Percentiles rank a stretch among this genome's conserved stretches.
phyloP scores from a whole-genome alignment of 2,797 vertebrate genomes.

The Euthynnus affinis region DNA sequence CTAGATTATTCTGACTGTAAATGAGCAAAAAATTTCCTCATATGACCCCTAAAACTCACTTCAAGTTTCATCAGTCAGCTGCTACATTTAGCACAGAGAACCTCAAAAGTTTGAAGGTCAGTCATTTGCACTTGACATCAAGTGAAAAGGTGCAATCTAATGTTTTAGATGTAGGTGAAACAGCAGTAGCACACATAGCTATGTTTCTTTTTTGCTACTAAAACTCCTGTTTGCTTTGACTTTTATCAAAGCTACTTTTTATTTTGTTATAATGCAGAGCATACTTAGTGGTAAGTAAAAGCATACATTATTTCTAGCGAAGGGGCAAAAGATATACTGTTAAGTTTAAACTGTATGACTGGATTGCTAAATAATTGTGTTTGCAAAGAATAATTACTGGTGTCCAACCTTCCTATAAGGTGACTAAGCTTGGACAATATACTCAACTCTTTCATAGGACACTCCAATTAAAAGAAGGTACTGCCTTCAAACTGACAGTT shows the following conservation, averaged over 20 bases:
- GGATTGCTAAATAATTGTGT: background rate
- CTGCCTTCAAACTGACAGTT: constrained; percentile 19
- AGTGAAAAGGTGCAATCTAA: background rate
- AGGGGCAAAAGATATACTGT: background rate
- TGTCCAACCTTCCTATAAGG: background rate
- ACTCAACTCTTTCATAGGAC: constrained; percentile 3
- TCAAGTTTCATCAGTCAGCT: background rate
- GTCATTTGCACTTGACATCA: background rate
- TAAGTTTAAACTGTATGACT: background rate
- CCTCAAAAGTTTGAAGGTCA: background rate
- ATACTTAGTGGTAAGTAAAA: background rate
- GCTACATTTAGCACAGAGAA: background rate
- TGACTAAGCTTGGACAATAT: constrained; percentile 6
- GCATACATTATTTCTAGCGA: background rate
- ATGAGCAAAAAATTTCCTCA: background rate
- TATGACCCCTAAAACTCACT: background rate
- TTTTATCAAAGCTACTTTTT: too few relatives aligned
- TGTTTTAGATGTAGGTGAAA: background rate
- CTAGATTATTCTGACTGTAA: background rate
- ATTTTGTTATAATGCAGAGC: too few relatives aligned
- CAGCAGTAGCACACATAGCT: too few relatives aligned
- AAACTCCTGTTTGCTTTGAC: too few relatives aligned
- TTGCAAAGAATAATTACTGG: background rate
- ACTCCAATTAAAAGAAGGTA: constrained; percentile 6
- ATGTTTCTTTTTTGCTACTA: background rate